phyloP scores from a whole-genome alignment of 2,888 invertebrate genomes.

The Encarsia formosa region DNA sequence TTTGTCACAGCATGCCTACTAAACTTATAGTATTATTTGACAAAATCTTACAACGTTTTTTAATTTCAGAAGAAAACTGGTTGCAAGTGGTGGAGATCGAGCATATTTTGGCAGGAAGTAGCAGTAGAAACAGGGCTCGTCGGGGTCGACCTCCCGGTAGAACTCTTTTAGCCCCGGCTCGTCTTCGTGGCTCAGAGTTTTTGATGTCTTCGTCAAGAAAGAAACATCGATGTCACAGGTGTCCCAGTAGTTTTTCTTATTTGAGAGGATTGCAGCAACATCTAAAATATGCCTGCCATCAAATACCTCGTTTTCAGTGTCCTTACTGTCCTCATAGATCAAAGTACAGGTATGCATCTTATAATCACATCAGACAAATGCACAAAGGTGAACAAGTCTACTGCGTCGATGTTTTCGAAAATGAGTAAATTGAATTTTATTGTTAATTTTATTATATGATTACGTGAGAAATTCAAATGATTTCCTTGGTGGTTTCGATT shows the following conservation, averaged over 20 bases:
- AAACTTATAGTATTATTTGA: no score
- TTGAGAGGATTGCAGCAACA: slow-evolving; percentile 39
- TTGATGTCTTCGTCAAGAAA: neutral
- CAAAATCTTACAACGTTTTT: no score
- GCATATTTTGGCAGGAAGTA: slow-evolving; percentile 39
- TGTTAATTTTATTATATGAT: no score
- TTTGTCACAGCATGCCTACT: no score
- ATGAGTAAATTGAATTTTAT: no score
- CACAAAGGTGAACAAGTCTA: slow-evolving; percentile 35
- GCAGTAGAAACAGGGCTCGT: no score
- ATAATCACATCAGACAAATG: slow-evolving; percentile 39
- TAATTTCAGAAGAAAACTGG: no score
- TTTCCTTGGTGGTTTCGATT: no score
- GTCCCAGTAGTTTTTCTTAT: slow-evolving; percentile 36
- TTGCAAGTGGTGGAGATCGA: slow-evolving; percentile 13
- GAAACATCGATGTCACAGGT: slow-evolving; percentile 33
- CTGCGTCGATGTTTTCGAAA: slow-evolving; percentile 33
- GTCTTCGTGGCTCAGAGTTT: slow-evolving; percentile 19
- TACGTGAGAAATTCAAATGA: no score
- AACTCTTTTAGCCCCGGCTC: no score
- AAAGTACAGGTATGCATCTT: slow-evolving; percentile 40
- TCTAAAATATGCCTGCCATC: slow-evolving; percentile 41
- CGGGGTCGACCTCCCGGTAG: no score
- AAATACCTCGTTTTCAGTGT: slow-evolving; percentile 43
- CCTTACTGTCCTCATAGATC: slow-evolving; percentile 40